A percentile compares a stretch with the other conserved stretches of the same genome.
Evolutionary conservation across 2,888 invertebrate species (phyloP).

Genomic region (Drosophila melanosoma): DNA sequence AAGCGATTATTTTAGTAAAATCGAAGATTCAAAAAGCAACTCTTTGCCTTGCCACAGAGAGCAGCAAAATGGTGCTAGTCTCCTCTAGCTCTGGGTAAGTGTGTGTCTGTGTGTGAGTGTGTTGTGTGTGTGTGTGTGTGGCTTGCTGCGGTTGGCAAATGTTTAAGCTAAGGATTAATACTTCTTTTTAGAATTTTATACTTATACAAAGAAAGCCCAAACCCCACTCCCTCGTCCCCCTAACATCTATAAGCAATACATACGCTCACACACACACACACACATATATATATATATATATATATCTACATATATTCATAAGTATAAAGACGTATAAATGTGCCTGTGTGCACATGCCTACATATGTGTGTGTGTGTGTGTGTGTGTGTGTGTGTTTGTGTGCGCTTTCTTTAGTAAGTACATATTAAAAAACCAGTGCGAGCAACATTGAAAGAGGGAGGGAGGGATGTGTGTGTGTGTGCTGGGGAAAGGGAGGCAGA

Average conservation of each 20-base stretch:
- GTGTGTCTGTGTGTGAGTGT: slow-evolving; percentile 14
- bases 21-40: background rate
- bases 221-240: background rate
- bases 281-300: background rate
- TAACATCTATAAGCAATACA: background rate
- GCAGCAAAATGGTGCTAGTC: slow-evolving; percentile 8
- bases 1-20: background rate
- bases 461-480: background rate
- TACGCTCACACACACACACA: background rate
- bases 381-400: slow-evolving; percentile 28
- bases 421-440: slow-evolving; percentile 54
- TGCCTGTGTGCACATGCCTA: slow-evolving; percentile 5
- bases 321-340: background rate
- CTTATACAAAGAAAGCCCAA: slow-evolving; percentile 58
- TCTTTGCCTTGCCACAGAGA: slow-evolving; percentile 6
- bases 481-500: slow-evolving; percentile 12
- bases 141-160: slow-evolving; percentile 73
- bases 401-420: slow-evolving; percentile 50
- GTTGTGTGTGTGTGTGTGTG: slow-evolving; percentile 21
- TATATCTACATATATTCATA: slow-evolving; percentile 1
- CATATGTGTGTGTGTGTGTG: slow-evolving; percentile 5
- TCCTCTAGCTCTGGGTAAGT: background rate
- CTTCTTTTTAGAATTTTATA: slow-evolving; percentile 77
- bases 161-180: slow-evolving; percentile 82
- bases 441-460: slow-evolving; percentile 8